A percentile compares a stretch with the other conserved stretches of the same genome.
phyloP scores from a whole-genome alignment of 2,113 vertebrate species.

The Lamprologus lemairii region DNA sequence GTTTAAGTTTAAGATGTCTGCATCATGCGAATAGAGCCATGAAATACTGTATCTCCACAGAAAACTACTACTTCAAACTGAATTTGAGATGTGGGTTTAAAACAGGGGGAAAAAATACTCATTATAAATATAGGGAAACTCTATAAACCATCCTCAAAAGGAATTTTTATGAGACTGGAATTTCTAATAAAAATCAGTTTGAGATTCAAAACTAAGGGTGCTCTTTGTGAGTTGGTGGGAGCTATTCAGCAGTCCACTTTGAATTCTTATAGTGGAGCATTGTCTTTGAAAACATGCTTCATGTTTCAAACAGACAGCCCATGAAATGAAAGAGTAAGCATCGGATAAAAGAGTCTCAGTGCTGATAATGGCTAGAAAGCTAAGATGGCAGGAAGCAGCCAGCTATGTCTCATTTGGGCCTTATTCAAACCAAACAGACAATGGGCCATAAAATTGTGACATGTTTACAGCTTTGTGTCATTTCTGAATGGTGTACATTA shows the following conservation, averaged over 20 bases:
- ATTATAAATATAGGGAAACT: constrained; percentile 58
- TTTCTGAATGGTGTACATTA: constrained; percentile 21
- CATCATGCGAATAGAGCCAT: background rate
- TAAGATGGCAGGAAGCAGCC: background rate
- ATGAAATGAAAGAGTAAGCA: constrained; percentile 51
- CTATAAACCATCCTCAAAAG: constrained; percentile 62
- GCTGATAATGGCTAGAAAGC: constrained; percentile 32
- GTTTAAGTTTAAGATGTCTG: background rate
- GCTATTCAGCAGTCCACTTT: constrained; percentile 28
- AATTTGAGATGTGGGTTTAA: constrained; percentile 50
- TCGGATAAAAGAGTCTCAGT: constrained; percentile 37
- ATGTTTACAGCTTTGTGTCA: constrained; percentile 33
- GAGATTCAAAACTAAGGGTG: constrained; percentile 43
- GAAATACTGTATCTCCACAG: background rate
- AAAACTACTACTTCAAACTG: constrained; percentile 52
- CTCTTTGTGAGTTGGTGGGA: constrained; percentile 42
- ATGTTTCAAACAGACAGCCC: constrained; percentile 52
- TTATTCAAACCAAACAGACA: constrained; percentile 35
- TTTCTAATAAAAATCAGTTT: constrained; percentile 47
- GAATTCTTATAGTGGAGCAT: constrained; percentile 32
- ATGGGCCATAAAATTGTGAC: constrained; percentile 27
- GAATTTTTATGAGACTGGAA: constrained; percentile 58
- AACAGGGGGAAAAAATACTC: constrained; percentile 11
- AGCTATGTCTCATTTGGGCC: constrained; percentile 37
- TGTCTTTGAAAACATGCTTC: constrained; percentile 55